Percentiles rank a stretch among this genome's conserved stretches.
phyloP scores from a whole-genome alignment of 2,888 invertebrate genomes.

The Drosophila aldrichi region DNA sequence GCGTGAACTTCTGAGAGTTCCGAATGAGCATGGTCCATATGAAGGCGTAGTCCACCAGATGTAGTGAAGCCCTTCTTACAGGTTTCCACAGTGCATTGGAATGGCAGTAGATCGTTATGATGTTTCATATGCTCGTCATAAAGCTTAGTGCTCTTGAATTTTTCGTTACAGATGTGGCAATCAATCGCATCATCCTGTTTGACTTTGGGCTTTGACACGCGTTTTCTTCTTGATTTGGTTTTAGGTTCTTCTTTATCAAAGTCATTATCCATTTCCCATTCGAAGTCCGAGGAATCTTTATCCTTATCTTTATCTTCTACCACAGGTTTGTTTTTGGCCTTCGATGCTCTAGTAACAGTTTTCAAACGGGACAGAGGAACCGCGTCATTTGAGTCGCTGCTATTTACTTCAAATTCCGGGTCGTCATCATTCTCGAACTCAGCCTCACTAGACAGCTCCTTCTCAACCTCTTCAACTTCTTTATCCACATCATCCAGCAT shows the following conservation, averaged over 20 bases:
- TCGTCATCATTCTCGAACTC: constrained; percentile 61
- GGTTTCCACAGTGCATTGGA: constrained; percentile 78
- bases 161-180: constrained; percentile 81
- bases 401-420: constrained; percentile 59
- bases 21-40: constrained; percentile 80
- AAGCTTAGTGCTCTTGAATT: constrained; percentile 73
- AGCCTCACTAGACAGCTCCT: constrained; percentile 2
- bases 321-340: constrained; percentile 28
- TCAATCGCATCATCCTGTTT: constrained; percentile 68
- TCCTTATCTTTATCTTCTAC: constrained; percentile 24
- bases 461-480: constrained; percentile 14
- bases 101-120: constrained; percentile 81
- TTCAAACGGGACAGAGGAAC: constrained; percentile 69
- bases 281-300: constrained; percentile 49
- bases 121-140: constrained; percentile 83
- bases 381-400: constrained; percentile 70
- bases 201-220: constrained; percentile 51
- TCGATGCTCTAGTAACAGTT: constrained; percentile 16
- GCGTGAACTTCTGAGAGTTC: constrained; percentile 75
- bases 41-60: constrained; percentile 74
- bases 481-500: constrained; percentile 77
- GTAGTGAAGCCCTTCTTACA: constrained; percentile 82
- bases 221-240: constrained; percentile 50
- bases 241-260: constrained; percentile 18
- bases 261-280: constrained; percentile 38